These are phyloP conservation scores for Indri indri DNA, from an alignment of 2,113 vertebrate species.

Conservation along the genomic window DNA sequence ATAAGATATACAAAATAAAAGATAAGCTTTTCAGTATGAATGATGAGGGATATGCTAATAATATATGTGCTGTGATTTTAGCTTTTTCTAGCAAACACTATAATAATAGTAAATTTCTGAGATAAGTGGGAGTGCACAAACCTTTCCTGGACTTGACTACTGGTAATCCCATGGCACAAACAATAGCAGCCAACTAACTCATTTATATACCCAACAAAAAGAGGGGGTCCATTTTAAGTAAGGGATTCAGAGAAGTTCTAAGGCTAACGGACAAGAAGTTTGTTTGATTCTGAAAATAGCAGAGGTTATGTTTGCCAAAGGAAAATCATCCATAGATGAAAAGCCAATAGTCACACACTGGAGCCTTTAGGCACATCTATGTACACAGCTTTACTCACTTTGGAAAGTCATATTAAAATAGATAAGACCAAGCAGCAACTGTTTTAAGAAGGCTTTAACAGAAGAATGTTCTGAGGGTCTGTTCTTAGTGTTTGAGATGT, in stretches of 20 bases:
- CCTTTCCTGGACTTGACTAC: not conserved
- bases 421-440: not conserved
- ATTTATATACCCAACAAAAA: not conserved
- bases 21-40: not conserved
- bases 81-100: not conserved
- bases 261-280: not conserved
- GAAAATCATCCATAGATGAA: not conserved
- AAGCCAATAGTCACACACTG: not conserved
- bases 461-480: not conserved
- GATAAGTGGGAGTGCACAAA: not conserved
- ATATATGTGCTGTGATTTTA: not conserved
- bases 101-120: not conserved
- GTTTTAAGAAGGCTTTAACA: not conserved
- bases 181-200: not conserved
- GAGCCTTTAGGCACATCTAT: not conserved
- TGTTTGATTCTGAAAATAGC: not conserved
- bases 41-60: not conserved
- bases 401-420: slow-evolving; percentile 1
- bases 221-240: not conserved
- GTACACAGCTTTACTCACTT: not conserved
- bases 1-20: not conserved
- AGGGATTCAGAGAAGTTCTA: not conserved
- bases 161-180: not conserved
- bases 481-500: not conserved
- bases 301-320: not conserved